Percentiles rank a stretch among this genome's conserved stretches.
Evolutionary conservation across 2,888 invertebrate species (phyloP).

Genomic region (Scaptomyza parva): DNA sequence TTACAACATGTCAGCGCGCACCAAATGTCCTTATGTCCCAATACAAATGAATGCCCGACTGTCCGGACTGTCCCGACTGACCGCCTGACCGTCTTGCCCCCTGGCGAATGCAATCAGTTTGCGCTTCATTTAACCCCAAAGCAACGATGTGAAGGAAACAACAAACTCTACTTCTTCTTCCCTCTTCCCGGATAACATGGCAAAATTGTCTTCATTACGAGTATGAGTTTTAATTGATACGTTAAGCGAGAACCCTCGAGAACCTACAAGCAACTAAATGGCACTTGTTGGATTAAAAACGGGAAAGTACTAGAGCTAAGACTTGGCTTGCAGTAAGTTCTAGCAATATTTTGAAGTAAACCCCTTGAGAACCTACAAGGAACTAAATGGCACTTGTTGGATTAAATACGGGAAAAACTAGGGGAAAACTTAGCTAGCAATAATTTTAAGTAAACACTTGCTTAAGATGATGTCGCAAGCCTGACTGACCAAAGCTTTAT

Average conservation of each 20-base stretch:
- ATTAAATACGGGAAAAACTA: background rate
- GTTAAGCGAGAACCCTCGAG: slow-evolving; percentile 2
- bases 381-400: background rate
- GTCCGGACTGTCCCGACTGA: background rate
- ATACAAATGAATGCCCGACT: slow-evolving; percentile 4
- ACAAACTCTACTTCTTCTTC: too few relatives aligned
- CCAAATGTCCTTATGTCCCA: slow-evolving; percentile 50
- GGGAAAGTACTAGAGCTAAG: too few relatives aligned
- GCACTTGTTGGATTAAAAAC: too few relatives aligned
- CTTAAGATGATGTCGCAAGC: background rate
- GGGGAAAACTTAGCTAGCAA: background rate
- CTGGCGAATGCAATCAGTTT: slow-evolving; percentile 58
- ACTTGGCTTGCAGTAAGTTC: too few relatives aligned
- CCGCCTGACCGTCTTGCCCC: background rate
- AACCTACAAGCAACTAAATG: background rate
- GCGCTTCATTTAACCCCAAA: slow-evolving; percentile 70
- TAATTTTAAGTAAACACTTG: slow-evolving; percentile 1
- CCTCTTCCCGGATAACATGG: slow-evolving; percentile 42
- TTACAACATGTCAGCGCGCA: slow-evolving; percentile 55
- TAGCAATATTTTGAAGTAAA: too few relatives aligned
- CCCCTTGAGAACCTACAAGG: slow-evolving; percentile 1
- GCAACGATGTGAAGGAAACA: background rate
- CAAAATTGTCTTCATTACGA: slow-evolving; percentile 73
- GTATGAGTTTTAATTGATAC: slow-evolving; percentile 5
- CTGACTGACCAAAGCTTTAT: slow-evolving; percentile 13